Conservation (phyloP, 2,797 vertebrate genomes). For the Typhlichthys eigenmanni region DNA sequence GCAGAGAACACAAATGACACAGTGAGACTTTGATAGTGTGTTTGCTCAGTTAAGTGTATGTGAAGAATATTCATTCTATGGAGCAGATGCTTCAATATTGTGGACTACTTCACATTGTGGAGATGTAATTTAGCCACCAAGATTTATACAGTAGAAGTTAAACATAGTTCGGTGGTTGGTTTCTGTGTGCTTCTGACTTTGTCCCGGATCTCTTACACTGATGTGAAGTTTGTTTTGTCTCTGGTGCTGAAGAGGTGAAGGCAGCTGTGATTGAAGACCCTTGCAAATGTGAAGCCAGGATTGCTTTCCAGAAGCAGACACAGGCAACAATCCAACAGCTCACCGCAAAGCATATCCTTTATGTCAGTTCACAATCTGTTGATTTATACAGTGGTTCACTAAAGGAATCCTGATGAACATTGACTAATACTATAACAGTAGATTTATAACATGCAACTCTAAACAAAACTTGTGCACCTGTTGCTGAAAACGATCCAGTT, state of each 20-base stretch:
- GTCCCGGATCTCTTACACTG: constrained; percentile 33
- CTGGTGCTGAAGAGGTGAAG: constrained; percentile 72
- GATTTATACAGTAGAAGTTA: constrained; percentile 4
- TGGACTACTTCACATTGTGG: constrained; percentile 1
- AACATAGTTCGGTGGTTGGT: constrained; percentile 15
- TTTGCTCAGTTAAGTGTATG: background rate
- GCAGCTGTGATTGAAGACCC: constrained; percentile 74
- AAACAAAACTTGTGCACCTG: too few relatives aligned
- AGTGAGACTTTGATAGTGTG: background rate
- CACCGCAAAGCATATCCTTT: constrained; percentile 92
- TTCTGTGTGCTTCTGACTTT: constrained; percentile 22
- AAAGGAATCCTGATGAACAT: constrained; percentile 19
- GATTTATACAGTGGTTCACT: constrained; percentile 28
- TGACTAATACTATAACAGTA: background rate
- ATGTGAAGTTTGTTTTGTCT: constrained; percentile 40
- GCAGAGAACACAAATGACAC: constrained; percentile 4
- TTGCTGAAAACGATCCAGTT: too few relatives aligned
- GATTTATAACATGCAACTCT: too few relatives aligned
- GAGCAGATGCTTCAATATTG: background rate
- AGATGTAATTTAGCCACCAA: constrained; percentile 7
- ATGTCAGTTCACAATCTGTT: constrained; percentile 15
- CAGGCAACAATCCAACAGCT: constrained; percentile 84
- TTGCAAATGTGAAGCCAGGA: constrained; percentile 87
- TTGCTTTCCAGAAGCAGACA: constrained; percentile 86
- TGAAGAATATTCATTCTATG: background rate